These are phyloP conservation scores for Albula goreensis DNA, from an alignment of 2,113 vertebrate species.

Conservation along the genomic window DNA sequence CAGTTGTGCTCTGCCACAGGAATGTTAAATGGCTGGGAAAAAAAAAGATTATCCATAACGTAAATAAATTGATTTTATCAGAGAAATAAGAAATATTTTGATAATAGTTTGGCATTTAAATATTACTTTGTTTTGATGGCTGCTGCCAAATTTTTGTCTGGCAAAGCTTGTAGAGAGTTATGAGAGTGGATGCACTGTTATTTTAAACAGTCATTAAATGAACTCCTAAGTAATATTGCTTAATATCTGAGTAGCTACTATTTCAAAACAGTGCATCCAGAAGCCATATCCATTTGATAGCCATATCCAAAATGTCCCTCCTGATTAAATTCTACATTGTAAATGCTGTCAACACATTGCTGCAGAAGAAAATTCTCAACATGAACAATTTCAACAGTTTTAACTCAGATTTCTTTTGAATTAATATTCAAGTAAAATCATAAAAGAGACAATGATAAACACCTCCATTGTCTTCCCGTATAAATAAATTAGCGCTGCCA, in stretches of 20 bases:
- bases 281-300: neutral
- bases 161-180: too few species aligned
- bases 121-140: too few species aligned
- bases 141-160: too few species aligned
- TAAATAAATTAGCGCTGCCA: constrained; percentile 21
- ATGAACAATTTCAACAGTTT: neutral
- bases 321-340: neutral
- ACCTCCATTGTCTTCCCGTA: neutral
- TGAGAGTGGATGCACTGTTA: neutral
- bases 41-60: neutral
- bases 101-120: too few species aligned
- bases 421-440: neutral
- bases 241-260: neutral
- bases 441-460: constrained; percentile 2
- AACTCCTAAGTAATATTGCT: neutral
- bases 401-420: neutral
- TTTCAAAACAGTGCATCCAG: neutral
- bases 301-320: neutral
- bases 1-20: neutral
- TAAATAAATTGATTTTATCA: neutral
- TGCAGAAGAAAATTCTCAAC: neutral
- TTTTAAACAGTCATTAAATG: constrained; percentile 8
- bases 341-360: neutral
- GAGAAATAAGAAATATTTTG: too few species aligned
- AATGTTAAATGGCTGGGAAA: neutral